Conservation (phyloP, 2,113 vertebrate genomes). For the Stigmatopora argus region DNA sequence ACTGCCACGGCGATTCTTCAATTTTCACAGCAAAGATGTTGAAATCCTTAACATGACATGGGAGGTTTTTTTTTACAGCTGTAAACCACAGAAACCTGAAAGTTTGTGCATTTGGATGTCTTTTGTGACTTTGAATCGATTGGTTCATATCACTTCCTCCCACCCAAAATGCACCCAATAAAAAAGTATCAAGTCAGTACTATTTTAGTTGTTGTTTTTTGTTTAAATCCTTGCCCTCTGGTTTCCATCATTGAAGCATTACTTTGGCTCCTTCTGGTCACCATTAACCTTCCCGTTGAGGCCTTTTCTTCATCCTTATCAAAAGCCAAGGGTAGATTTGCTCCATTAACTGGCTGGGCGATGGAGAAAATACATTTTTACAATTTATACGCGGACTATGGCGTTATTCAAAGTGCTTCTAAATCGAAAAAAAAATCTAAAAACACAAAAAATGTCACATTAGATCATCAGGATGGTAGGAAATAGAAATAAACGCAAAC, state of each 20-base stretch:
- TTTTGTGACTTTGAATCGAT: slow-evolving; percentile 44
- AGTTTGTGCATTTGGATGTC: slow-evolving; percentile 45
- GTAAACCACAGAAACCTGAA: slow-evolving; percentile 44
- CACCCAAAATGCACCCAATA: background rate
- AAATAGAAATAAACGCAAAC: too few species aligned
- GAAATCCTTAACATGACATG: slow-evolving; percentile 27
- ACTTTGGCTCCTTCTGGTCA: slow-evolving; percentile 15
- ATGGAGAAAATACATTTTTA: slow-evolving; percentile 8
- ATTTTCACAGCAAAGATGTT: slow-evolving; percentile 28
- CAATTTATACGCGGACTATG: too few species aligned
- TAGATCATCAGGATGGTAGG: too few species aligned
- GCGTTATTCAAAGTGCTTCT: too few species aligned
- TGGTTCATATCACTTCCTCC: slow-evolving; percentile 19
- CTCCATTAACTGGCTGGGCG: slow-evolving; percentile 40
- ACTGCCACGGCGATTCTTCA: slow-evolving; percentile 16
- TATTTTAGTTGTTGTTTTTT: slow-evolving; percentile 30
- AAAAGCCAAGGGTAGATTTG: slow-evolving; percentile 49
- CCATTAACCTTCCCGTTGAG: slow-evolving; percentile 15
- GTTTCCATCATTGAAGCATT: slow-evolving; percentile 26
- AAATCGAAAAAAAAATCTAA: too few species aligned
- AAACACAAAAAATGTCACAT: too few species aligned
- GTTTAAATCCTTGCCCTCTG: slow-evolving; percentile 15
- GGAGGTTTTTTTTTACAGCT: slow-evolving; percentile 30
- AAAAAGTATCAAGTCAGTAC: slow-evolving; percentile 22
- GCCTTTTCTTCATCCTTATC: slow-evolving; percentile 51